Conservation (phyloP, 2,797 vertebrate species). For the Sparidentex hasta region DNA sequence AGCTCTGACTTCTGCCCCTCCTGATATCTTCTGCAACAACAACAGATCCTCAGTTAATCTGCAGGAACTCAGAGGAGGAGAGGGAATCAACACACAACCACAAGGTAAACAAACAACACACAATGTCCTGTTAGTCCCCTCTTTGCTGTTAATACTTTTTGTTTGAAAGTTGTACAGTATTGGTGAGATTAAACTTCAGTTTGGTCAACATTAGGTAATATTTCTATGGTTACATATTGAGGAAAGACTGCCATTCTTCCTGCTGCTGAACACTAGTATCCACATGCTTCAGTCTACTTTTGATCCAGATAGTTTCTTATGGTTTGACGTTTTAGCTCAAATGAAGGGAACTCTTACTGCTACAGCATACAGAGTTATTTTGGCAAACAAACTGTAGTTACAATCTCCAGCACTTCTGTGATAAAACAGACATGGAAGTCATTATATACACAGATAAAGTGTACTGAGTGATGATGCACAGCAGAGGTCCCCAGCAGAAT, state of each 20-base stretch:
- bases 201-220: too few relatives aligned
- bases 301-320: neutral
- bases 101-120: constrained; percentile 52
- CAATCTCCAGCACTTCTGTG: neutral
- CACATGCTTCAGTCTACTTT: neutral
- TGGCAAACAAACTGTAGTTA: neutral
- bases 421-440: neutral
- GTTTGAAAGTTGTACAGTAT: neutral
- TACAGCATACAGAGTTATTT: neutral
- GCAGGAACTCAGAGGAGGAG: constrained; percentile 2
- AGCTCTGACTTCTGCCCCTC: constrained; percentile 15
- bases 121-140: neutral
- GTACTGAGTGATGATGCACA: too few relatives aligned
- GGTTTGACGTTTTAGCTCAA: neutral
- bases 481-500: too few relatives aligned
- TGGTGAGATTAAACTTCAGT: neutral
- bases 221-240: neutral
- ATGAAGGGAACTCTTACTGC: neutral
- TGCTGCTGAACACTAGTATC: neutral
- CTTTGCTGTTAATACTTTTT: neutral
- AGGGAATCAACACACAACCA: neutral
- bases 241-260: neutral
- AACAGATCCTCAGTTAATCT: constrained; percentile 14
- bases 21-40: constrained; percentile 24
- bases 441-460: too few relatives aligned